A percentile compares a stretch with the other conserved stretches of the same genome.
phyloP scores from a whole-genome alignment of 2,888 invertebrate genomes.

The Trachelus troglodyta region DNA sequence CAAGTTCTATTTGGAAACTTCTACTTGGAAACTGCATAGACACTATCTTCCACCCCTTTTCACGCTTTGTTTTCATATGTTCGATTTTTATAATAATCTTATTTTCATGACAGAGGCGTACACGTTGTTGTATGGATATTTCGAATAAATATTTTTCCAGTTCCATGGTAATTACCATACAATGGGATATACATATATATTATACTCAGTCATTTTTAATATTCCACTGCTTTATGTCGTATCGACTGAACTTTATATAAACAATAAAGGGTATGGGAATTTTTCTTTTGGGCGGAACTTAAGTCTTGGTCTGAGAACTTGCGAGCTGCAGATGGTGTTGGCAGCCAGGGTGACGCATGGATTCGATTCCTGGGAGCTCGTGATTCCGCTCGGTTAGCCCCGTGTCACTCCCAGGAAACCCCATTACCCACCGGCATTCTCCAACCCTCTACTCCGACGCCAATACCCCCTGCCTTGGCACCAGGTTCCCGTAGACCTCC shows the following conservation, averaged over 20 bases:
- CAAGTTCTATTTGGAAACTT: neutral
- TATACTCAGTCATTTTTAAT: neutral
- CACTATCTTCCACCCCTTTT: neutral
- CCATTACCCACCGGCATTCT: slow-evolving; percentile 52
- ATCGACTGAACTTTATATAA: neutral
- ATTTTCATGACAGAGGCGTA: neutral
- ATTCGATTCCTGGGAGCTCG: slow-evolving; percentile 66
- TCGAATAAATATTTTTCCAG: neutral
- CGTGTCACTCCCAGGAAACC: slow-evolving; percentile 66
- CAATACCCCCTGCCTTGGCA: slow-evolving; percentile 10
- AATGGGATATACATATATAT: neutral
- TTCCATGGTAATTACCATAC: neutral
- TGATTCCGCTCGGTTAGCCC: slow-evolving; percentile 67
- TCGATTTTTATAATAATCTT: neutral
- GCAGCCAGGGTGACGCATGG: slow-evolving; percentile 66
- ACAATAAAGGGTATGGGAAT: slow-evolving; percentile 21
- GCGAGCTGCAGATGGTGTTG: slow-evolving; percentile 65
- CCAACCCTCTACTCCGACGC: slow-evolving; percentile 23
- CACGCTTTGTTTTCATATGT: neutral
- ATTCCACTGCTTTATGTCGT: neutral
- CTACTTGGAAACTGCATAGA: neutral
- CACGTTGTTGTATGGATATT: neutral
- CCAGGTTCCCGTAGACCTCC: slow-evolving; percentile 21
- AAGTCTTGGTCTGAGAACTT: slow-evolving; percentile 46
- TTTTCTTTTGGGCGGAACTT: slow-evolving; percentile 33